Percentiles rank a stretch among this genome's conserved stretches.
phyloP scores from a whole-genome alignment of 2,113 vertebrate genomes.

The Dryoscopus gambensis region DNA sequence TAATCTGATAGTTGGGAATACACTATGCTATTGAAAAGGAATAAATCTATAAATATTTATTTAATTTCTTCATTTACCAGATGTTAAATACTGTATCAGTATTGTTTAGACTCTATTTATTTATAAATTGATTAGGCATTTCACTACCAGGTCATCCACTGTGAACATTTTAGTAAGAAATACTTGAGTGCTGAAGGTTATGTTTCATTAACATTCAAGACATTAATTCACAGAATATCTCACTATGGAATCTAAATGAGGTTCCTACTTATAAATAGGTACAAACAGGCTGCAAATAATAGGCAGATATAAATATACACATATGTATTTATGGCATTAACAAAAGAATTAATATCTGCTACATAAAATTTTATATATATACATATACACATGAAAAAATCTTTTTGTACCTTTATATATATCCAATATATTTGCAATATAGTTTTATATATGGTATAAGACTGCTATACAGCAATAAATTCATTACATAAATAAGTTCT shows the following conservation, averaged over 20 bases:
- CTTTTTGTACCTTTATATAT: not conserved
- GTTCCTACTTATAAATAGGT: not conserved
- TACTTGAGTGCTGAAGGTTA: not conserved
- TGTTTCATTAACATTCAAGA: not conserved
- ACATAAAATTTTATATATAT: not conserved
- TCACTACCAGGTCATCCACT: not conserved
- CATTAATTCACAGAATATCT: not conserved
- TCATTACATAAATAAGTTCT: not conserved
- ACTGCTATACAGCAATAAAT: not conserved
- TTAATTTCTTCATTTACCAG: not conserved
- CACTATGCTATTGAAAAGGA: not conserved
- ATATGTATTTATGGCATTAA: not conserved
- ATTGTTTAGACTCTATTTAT: not conserved
- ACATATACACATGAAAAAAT: not conserved
- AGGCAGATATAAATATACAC: not conserved
- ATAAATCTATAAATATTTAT: not conserved
- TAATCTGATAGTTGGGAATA: not conserved
- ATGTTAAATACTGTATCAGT: not conserved
- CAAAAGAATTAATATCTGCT: not conserved
- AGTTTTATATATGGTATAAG: not conserved
- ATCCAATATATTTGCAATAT: not conserved
- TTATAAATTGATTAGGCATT: not conserved
- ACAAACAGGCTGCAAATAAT: not conserved
- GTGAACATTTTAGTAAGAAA: not conserved
- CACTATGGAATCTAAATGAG: not conserved